A percentile compares a stretch with the other conserved stretches of the same genome.
Evolutionary conservation across 1,140 invertebrate species (phyloP).

Genomic region (Babylonia areolata): DNA sequence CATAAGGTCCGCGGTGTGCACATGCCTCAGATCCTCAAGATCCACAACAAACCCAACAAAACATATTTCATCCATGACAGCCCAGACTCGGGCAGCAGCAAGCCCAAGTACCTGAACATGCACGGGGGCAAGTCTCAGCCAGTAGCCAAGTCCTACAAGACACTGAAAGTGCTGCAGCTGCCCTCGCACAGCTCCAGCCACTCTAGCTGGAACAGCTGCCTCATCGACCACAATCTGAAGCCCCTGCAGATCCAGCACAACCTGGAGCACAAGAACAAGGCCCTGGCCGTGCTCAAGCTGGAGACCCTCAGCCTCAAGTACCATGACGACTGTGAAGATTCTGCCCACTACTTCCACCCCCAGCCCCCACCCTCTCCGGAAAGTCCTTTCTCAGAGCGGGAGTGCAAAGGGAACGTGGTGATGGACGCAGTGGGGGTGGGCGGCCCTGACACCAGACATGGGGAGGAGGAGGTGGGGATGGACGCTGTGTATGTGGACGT

Average conservation of each 20-base stretch:
- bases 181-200: neutral
- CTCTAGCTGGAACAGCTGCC: neutral
- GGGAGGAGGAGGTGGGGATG: neutral
- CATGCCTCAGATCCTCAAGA: neutral
- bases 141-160: neutral
- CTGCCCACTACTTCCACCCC: neutral
- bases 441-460: neutral
- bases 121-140: neutral
- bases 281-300: neutral
- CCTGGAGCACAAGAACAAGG: slow-evolving; percentile 27
- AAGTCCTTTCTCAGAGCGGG: neutral
- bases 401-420: neutral
- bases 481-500: neutral
- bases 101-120: neutral
- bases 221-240: slow-evolving; percentile 30
- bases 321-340: neutral
- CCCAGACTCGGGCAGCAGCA: neutral
- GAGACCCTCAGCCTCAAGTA: neutral
- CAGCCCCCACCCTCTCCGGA: neutral
- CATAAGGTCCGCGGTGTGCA: neutral
- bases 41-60: neutral
- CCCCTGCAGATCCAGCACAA: slow-evolving; percentile 29
- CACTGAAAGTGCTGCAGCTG: neutral
- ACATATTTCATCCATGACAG: neutral
- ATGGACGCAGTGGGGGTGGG: no score